Evolutionary conservation across 2,113 vertebrate genomes (phyloP).

Genomic region (Edolisoma coerulescens): DNA sequence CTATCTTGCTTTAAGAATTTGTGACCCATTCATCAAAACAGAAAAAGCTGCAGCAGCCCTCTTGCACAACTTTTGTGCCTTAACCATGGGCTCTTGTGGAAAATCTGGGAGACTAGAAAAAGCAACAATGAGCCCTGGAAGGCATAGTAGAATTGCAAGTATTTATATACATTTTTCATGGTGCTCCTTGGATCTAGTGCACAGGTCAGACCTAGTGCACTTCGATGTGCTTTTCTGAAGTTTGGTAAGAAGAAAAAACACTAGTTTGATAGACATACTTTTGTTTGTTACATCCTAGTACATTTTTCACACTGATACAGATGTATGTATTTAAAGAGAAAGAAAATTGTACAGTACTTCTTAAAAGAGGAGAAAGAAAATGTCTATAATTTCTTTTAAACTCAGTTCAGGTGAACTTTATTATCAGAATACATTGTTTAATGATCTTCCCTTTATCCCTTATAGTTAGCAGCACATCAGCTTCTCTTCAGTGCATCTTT

Average conservation of each 20-base stretch:
- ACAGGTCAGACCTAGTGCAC: neutral
- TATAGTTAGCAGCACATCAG: neutral
- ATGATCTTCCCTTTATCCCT: neutral
- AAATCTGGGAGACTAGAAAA: neutral
- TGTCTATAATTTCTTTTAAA: neutral
- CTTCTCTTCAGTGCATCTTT: neutral
- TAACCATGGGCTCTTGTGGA: neutral
- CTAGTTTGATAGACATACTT: neutral
- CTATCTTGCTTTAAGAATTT: neutral
- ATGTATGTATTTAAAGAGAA: neutral
- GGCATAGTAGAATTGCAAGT: neutral
- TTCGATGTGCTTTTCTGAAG: neutral
- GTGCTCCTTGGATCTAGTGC: neutral
- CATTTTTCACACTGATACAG: neutral
- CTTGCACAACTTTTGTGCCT: neutral
- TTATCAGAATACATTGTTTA: neutral
- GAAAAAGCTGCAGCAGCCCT: neutral
- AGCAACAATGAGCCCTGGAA: neutral
- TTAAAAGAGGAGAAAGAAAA: neutral
- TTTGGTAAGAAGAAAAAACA: neutral
- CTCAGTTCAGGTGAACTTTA: neutral
- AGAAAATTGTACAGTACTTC: neutral
- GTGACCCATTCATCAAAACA: neutral
- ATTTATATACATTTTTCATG: neutral
- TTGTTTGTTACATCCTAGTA: neutral